phyloP scores from a whole-genome alignment of 2,113 vertebrate genomes.

The Saguinus midas region DNA sequence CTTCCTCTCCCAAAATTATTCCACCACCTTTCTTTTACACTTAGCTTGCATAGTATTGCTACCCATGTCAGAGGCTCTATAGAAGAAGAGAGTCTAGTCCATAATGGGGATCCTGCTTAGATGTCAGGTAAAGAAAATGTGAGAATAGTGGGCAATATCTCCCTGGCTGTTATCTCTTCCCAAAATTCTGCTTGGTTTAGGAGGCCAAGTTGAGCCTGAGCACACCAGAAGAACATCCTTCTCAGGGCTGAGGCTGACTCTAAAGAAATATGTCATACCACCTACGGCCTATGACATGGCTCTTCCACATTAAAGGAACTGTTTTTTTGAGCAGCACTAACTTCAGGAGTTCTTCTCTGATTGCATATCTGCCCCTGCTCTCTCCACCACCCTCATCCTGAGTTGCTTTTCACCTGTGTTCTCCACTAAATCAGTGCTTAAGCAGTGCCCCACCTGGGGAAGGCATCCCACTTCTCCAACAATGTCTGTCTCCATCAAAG shows the following conservation, averaged over 20 bases:
- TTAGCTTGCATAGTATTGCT: not conserved
- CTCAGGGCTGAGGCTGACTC: not conserved
- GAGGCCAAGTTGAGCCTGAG: not conserved
- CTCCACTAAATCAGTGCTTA: not conserved
- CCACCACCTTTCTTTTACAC: constrained; percentile 5
- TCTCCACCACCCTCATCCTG: constrained; percentile 6
- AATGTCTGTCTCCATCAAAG: constrained; percentile 36
- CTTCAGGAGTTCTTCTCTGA: constrained; percentile 52
- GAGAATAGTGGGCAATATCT: not conserved
- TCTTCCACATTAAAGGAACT: not conserved
- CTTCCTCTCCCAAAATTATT: constrained; percentile 24
- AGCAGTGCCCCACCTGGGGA: constrained; percentile 33
- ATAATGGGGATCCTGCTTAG: not conserved
- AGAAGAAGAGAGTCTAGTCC: constrained; percentile 29
- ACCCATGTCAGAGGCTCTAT: constrained; percentile 13
- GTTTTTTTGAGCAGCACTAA: constrained; percentile 43
- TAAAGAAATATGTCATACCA: not conserved
- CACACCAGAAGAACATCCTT: not conserved
- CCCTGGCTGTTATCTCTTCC: not conserved
- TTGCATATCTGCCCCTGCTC: constrained; percentile 1
- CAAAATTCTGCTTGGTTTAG: not conserved
- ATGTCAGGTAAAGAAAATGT: not conserved
- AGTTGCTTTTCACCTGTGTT: not conserved
- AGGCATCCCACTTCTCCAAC: not conserved
- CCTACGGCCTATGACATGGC: not conserved